Conservation (phyloP, 2,888 invertebrate genomes). For the Entomobrya multifasciata region DNA sequence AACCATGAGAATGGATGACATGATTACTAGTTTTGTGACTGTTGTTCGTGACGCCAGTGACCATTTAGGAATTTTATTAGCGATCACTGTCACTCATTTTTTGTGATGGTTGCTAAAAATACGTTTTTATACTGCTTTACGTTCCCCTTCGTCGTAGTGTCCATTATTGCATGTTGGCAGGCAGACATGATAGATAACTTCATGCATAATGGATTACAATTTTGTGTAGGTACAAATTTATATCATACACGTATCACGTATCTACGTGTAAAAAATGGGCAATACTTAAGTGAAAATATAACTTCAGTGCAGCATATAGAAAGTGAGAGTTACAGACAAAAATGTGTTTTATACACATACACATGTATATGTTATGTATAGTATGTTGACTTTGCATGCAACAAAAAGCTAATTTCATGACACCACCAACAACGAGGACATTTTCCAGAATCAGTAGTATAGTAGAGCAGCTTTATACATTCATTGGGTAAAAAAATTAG, state of each 20-base stretch:
- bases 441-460: background rate
- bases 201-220: conserved; percentile 35
- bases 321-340: background rate
- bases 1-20: background rate
- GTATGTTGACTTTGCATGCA: no score
- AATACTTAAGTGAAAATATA: background rate
- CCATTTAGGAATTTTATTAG: conserved; percentile 50
- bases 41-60: conserved; percentile 21
- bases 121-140: no score
- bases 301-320: background rate
- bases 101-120: background rate
- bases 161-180: no score
- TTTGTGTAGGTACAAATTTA: background rate
- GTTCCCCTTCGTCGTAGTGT: no score
- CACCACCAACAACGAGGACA: no score
- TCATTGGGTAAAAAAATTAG: background rate
- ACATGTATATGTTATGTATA: background rate
- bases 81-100: conserved; percentile 50
- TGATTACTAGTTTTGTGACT: background rate
- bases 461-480: background rate
- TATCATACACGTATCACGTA: no score
- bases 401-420: background rate
- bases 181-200: conserved; percentile 16
- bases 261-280: no score
- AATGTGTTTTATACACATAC: background rate